These are phyloP conservation scores for Stigmatopora nigra DNA, from an alignment of 2,113 vertebrate species.

Conservation along the genomic window DNA sequence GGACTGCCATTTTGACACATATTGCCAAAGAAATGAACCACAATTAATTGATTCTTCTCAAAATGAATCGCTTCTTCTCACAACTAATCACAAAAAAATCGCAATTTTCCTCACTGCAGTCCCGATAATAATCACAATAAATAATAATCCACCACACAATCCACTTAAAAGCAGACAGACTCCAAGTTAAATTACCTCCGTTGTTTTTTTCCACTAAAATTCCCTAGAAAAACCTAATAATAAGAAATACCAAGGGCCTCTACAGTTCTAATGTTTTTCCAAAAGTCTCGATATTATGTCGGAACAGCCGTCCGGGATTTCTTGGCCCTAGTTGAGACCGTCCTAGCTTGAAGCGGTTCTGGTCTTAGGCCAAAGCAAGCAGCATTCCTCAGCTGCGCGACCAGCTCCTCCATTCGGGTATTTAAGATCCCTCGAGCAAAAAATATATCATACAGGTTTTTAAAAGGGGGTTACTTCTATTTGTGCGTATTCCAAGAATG, in stretches of 20 bases:
- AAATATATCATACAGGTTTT: slow-evolving; percentile 25
- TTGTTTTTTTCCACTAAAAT: background rate
- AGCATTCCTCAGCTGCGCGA: slow-evolving; percentile 15
- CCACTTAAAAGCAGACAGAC: no score
- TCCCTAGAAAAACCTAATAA: slow-evolving; percentile 12
- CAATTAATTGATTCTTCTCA: no score
- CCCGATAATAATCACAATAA: no score
- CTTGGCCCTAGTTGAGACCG: slow-evolving; percentile 18
- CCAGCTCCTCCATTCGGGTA: slow-evolving; percentile 20
- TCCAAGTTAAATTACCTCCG: no score
- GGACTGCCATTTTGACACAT: no score
- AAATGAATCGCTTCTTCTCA: no score
- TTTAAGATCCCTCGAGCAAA: slow-evolving; percentile 25
- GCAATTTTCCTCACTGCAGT: no score
- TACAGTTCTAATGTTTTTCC: slow-evolving; percentile 14
- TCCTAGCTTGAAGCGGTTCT: slow-evolving; percentile 12
- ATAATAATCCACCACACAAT: no score
- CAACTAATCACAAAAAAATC: no score
- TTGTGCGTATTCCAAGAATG: slow-evolving; percentile 15
- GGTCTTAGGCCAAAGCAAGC: slow-evolving; percentile 36
- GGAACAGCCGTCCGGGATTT: slow-evolving; percentile 4
- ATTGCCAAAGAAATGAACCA: no score
- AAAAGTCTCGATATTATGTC: slow-evolving; percentile 2
- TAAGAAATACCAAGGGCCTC: slow-evolving; percentile 5
- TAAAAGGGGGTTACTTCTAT: slow-evolving; percentile 13